Base-by-base conservation (phyloP, 2,797 vertebrate species). In the Sebastes taczanowskii region DNA sequence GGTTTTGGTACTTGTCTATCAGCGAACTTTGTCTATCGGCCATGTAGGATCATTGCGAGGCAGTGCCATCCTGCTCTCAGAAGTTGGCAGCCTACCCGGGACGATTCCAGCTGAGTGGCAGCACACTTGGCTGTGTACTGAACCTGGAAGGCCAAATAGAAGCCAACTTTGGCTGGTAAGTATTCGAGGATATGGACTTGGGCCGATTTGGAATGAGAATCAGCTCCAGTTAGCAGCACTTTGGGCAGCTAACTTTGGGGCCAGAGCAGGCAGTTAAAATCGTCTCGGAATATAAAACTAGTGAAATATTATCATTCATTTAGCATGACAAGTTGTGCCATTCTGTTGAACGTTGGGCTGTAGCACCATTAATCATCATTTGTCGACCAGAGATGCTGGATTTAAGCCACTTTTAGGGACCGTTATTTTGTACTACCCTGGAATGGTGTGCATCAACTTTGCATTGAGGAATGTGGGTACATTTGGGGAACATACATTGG, bases 131-230 rank as follows among this genome's bases (percentile, higher is more conserved):
- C 77, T 59, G 74, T 30, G 14, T 30, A 13, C 20, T 84, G 72
- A 81, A 77, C 58, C 56, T 70, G 25, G n/a, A 83, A 76, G 53
- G 71, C 68, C 59, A 70, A 63, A 69, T 2, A 61, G 29, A 62
- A 74, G 66, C 52, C 30, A 63, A 52, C 29, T 56, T 78, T 66
- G 76, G 53, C 75, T 75, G 61, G 56, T 81, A 74, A 81, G 62
- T 72, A 62, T 60, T 77, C 16, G 0, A 53, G 56, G 13, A 81
- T 69, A 18, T 65, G 60, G 69, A 78, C 30, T 34, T 29, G 46
- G 74, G 73, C 56, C n/a, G 23, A 63, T 76, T 78, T 86, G 38
- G 34, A 63, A 77, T 46, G 66, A 59, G 16, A 42, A 56, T n/a
- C 46, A 14, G 53, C 29, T 71, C 65, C 74, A 83, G 53, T 74